Evolutionary conservation across 2,888 invertebrate genomes (phyloP), one percentile per base, ranked within the genome.

Genomic region (Lycocerus yunnanus): DNA sequence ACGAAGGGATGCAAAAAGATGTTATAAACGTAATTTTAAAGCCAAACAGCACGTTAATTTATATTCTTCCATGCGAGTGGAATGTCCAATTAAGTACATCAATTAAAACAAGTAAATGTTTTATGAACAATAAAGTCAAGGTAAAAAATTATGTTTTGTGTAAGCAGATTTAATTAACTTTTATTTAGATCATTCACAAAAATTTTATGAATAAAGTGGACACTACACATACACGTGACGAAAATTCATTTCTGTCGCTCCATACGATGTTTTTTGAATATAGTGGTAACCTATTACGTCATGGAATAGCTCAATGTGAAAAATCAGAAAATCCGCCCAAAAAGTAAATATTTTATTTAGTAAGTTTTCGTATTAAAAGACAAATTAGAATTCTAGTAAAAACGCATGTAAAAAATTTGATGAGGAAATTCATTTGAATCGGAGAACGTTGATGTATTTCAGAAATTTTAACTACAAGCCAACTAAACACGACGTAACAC

Each of bases 21-120:
- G 93, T 97, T 69, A 94, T 97, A 81, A 97, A 97, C 86, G 93
- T 96, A 0, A 91, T 97, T n/a, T 90, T 97, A 72, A 93, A 93
- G 82, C 91, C 92, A 80, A 89, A 93, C 83, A 94, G 95, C 0
- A 87, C 90, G 72, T 88, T 95, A 60, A 90, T 97, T 13, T 93
- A 92, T 84, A 90, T 90, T 83, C 90, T 97, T 75, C 93, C 95
- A 67, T 97, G 97, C 84, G 93, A 94, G 82, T 97, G 96, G 92
- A 97, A 97, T 87, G 94, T 96, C 3, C 97, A 97, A 85, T 89
- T 97, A 83, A 95, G 96, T 78, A 95, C 95, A 82, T 95, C 96
- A 78, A 95, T 95, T 82, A 92, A 94, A 83, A 93, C 94, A 0
- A 87, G 93, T 15, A 94, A 94, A 69, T 93, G 93, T 85, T 89